Evolutionary conservation across 92 coral and sea anemone species (phyloP).

Genomic region (Bergia puertoricense): DNA sequence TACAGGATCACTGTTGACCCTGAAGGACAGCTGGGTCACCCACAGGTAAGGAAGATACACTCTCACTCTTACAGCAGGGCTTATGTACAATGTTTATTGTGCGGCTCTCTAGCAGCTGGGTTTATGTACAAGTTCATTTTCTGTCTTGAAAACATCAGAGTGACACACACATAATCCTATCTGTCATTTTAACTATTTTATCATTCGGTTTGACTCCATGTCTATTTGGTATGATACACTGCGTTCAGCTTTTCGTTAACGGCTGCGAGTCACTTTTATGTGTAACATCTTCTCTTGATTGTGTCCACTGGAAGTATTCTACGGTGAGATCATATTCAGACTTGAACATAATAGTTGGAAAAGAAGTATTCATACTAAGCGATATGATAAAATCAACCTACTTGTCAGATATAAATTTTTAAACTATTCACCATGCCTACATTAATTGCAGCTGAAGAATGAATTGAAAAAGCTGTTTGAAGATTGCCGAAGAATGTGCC

Average conservation of each 20-base stretch:
- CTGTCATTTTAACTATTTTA: no score
- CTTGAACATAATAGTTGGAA: background rate
- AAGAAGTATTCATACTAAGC: no score
- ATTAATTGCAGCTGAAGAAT: background rate
- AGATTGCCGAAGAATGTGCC: constrained; percentile 56
- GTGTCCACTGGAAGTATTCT: background rate
- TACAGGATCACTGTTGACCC: constrained; percentile 49
- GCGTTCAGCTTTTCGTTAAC: background rate
- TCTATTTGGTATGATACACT: background rate
- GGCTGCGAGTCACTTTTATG: no score
- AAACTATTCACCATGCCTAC: background rate
- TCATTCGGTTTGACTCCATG: no score
- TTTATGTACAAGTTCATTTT: no score
- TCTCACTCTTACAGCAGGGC: no score
- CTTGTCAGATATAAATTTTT: background rate
- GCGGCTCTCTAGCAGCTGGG: no score
- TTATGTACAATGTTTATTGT: no score
- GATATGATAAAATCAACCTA: background rate
- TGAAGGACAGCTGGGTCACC: background rate
- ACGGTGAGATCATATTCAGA: background rate
- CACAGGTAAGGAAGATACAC: constrained; percentile 1
- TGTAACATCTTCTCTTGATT: background rate
- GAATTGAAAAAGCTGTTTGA: constrained; percentile 56
- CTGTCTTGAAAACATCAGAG: constrained; percentile 3
- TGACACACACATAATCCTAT: no score